phyloP scores from a whole-genome alignment of 2,797 vertebrate genomes.

The Salarias fasciatus region DNA sequence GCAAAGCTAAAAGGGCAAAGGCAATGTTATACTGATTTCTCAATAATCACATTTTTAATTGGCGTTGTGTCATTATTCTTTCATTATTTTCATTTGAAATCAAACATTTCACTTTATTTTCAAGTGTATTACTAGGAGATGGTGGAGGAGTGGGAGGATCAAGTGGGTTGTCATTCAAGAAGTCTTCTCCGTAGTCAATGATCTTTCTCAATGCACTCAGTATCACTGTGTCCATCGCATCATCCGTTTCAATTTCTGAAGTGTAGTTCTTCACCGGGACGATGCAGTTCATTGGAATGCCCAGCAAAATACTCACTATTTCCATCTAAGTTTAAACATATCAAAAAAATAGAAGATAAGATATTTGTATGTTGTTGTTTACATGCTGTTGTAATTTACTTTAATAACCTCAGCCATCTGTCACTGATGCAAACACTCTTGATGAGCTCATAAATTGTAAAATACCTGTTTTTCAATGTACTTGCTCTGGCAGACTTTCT shows the following conservation, averaged over 20 bases:
- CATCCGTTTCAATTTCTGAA: background rate
- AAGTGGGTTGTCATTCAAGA: background rate
- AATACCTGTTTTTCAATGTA: constrained; percentile 19
- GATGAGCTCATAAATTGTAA: background rate
- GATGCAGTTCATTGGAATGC: constrained; percentile 20
- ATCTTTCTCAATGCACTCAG: constrained; percentile 10
- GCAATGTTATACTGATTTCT: too few species aligned
- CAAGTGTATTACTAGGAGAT: too few species aligned
- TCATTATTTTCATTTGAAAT: too few species aligned
- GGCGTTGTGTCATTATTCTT: too few species aligned
- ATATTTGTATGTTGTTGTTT: too few species aligned
- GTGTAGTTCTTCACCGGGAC: constrained; percentile 39
- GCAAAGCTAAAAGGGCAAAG: too few species aligned
- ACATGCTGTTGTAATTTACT: too few species aligned
- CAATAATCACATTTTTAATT: too few species aligned
- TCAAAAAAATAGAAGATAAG: too few species aligned
- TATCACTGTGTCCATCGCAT: constrained; percentile 5
- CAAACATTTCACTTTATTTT: too few species aligned
- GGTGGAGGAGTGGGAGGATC: too few species aligned
- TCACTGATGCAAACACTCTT: background rate
- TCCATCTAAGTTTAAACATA: constrained; percentile 11
- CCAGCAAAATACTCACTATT: background rate
- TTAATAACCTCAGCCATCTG: too few species aligned
- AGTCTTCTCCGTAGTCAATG: constrained; percentile 28
- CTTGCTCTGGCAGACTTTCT: constrained; percentile 30